phyloP scores from a whole-genome alignment of 2,888 invertebrate genomes.

The Drepana falcataria region DNA sequence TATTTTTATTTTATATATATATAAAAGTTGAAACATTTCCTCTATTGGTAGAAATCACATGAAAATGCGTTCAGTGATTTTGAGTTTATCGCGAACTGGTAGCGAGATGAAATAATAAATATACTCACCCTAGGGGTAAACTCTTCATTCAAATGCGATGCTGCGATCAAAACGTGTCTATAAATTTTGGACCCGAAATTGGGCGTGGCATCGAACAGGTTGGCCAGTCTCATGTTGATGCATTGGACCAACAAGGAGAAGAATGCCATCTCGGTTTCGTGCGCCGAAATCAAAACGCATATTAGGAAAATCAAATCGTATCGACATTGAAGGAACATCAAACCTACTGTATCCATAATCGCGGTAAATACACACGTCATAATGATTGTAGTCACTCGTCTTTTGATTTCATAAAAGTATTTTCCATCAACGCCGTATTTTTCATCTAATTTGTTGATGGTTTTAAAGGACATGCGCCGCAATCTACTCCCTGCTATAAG shows the following conservation, averaged over 20 bases:
- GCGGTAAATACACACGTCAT: conserved; percentile 21
- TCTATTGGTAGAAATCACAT: no score
- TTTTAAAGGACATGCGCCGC: conserved; percentile 21
- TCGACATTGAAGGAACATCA: conserved; percentile 17
- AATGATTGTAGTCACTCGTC: conserved; percentile 13
- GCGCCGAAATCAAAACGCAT: conserved; percentile 36
- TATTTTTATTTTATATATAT: no score
- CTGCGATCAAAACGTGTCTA: conserved; percentile 40
- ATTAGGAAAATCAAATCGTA: conserved; percentile 21
- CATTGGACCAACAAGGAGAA: conserved; percentile 38
- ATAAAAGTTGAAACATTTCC: no score
- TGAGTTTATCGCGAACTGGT: no score
- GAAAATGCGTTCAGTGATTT: no score
- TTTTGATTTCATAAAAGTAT: conserved; percentile 18
- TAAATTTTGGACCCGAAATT: conserved; percentile 40
- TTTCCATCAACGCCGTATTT: conserved; percentile 32
- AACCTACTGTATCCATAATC: conserved; percentile 32
- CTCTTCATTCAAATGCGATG: conserved; percentile 43
- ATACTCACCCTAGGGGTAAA: conserved; percentile 39
- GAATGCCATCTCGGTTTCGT: conserved; percentile 48
- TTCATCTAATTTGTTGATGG: conserved; percentile 36
- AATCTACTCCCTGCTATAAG: conserved; percentile 23
- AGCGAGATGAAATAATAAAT: no score
- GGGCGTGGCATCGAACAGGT: conserved; percentile 23
- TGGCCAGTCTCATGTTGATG: conserved; percentile 41